Evolutionary conservation across 2,888 invertebrate genomes (phyloP), one percentile per base, ranked within the genome.

Genomic region (Tenthredo mesomela): DNA sequence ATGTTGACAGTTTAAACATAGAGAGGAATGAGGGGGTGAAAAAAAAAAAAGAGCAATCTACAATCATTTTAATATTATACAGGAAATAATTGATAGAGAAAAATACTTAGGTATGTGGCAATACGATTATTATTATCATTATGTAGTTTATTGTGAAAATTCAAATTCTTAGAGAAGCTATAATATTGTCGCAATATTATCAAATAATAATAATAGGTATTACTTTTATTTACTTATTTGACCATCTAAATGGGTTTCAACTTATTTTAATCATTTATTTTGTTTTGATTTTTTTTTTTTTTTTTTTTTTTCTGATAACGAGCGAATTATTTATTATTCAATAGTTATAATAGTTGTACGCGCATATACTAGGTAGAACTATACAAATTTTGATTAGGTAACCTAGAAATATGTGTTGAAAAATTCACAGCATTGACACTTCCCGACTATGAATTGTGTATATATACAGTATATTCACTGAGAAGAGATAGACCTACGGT

Each of bases 321-420:
- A 18, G 43, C 7, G 29, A 25, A 33, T 77, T 67, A 77, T 77
- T 54, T 7, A 77, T n/a, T n/a, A 77, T 77, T 77, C 7, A 18
- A 33, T 9, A 50, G 33, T 50, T 47, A 47, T 47, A 12, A 0
- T 2, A 33, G 3, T 33, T 33, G 4, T 4, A 33, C 33, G n/a
- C 18, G 50, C 1, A 54, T 54, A 33, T 29, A 2, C 29, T 29
- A 29, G 2, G 2, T 33, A 33, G 29, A 21, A 21, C 43, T 54
- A 4, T 25, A 54, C n/a, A 18, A 9, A 50, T 50, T 47, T 6
- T 33, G n/a, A 25, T 54, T 33, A 3, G 29, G 29, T 77, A 54
- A 77, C 77, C 77, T 50, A 77, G 12, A 77, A 50, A 33, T 54
- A n/a, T n/a, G n/a, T n/a, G n/a, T 33, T 77, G n/a, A 50, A 54